A percentile compares a stretch with the other conserved stretches of the same genome.
Evolutionary conservation across 2,113 vertebrate species (phyloP).

Genomic region (Sylvilagus bachmani): DNA sequence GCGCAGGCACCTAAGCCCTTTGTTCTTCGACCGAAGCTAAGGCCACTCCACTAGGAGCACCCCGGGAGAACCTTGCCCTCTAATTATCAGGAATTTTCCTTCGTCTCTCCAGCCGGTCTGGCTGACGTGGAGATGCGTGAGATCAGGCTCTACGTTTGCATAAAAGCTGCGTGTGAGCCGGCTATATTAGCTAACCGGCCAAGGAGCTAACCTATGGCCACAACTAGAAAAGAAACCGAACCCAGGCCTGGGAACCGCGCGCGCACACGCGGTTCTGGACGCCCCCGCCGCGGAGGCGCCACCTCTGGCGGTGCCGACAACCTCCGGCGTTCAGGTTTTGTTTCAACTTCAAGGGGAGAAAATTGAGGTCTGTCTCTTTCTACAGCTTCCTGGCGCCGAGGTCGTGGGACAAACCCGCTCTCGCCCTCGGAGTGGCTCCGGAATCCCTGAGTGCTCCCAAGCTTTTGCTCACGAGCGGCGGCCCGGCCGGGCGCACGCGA

Average conservation of each 20-base stretch:
- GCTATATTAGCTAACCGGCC: constrained; percentile 12
- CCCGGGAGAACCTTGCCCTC: constrained; percentile 54
- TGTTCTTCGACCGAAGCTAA: constrained; percentile 75
- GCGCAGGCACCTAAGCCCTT: constrained; percentile 74
- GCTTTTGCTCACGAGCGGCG: background rate
- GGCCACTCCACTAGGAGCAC: constrained; percentile 61
- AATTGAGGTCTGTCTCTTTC: constrained; percentile 75
- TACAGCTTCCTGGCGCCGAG: constrained; percentile 73
- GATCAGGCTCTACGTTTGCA: background rate
- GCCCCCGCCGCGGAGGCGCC: constrained; percentile 77
- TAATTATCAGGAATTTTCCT: constrained; percentile 71
- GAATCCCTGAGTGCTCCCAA: constrained; percentile 38
- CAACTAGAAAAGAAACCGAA: background rate
- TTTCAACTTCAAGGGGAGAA: constrained; percentile 70
- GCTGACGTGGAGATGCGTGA: constrained; percentile 7
- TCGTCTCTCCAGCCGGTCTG: background rate
- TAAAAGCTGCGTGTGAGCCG: background rate
- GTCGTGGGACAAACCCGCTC: constrained; percentile 76
- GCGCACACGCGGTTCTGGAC: background rate
- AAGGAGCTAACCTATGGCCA: background rate
- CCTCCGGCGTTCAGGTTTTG: constrained; percentile 78
- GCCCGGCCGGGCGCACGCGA: background rate
- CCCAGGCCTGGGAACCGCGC: constrained; percentile 69
- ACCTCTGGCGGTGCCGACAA: constrained; percentile 77
- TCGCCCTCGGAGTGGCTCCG: constrained; percentile 5